phyloP scores from a whole-genome alignment of 2,888 invertebrate species.

The Lepidocyrtinus sp. region DNA sequence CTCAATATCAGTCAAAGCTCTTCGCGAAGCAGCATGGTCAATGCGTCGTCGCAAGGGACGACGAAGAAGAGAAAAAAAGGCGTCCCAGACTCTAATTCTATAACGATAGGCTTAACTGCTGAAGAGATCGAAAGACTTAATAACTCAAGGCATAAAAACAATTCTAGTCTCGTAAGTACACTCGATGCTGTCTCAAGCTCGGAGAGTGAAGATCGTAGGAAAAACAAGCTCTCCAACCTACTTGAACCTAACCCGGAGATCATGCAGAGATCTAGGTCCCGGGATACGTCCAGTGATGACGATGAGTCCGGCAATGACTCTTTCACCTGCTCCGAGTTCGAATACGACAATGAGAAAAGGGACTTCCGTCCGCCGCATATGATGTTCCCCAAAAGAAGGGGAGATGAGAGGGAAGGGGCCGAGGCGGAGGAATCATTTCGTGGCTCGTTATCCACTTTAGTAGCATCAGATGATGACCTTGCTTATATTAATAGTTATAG shows the following conservation, averaged over 20 bases:
- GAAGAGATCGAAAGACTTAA: conserved; percentile 91
- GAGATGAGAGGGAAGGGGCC: conserved; percentile 75
- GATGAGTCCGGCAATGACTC: conserved; percentile 96
- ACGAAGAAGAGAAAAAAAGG: conserved; percentile 71
- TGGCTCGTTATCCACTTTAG: conserved; percentile 92
- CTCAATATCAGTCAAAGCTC: conserved; percentile 89
- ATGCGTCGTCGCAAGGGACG: conserved; percentile 71
- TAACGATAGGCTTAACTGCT: conserved; percentile 87
- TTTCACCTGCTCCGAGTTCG: conserved; percentile 98
- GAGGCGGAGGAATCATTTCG: conserved; percentile 85
- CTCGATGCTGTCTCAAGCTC: conserved; percentile 94
- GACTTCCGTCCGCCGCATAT: conserved; percentile 75
- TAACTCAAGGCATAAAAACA: conserved; percentile 85
- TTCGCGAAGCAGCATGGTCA: conserved; percentile 71
- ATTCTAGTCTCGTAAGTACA: conserved; percentile 92
- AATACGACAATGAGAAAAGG: conserved; percentile 84
- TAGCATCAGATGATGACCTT: conserved; percentile 93
- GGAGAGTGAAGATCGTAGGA: conserved; percentile 71
- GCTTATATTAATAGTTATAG: conserved; percentile 72
- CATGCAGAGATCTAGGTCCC: conserved; percentile 41
- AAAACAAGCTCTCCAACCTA: conserved; percentile 73
- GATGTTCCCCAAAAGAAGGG: conserved; percentile 75
- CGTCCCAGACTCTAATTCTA: conserved; percentile 76
- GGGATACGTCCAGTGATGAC: conserved; percentile 70
- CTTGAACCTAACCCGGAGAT: conserved; percentile 59